These are phyloP conservation scores for Montipora foliosa DNA, from an alignment of 64 coral and sea anemone genomes.

Conservation along the genomic window DNA sequence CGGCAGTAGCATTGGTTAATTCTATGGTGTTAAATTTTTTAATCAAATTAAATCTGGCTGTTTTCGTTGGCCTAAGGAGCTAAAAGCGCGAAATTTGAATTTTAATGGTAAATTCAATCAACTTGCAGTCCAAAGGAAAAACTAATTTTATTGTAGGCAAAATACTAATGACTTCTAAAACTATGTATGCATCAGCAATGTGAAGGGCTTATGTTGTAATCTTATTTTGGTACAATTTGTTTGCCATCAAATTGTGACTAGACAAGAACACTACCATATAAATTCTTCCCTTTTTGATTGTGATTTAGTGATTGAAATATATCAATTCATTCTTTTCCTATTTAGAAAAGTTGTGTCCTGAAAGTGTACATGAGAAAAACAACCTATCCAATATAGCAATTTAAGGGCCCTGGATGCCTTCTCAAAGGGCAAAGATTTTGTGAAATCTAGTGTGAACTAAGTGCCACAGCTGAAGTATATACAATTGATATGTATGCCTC, in stretches of 20 bases:
- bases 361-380: neutral
- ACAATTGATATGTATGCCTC: neutral
- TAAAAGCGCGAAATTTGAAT: constrained; percentile 1
- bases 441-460: neutral
- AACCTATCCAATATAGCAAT: neutral
- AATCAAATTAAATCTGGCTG: constrained; percentile 11
- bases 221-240: neutral
- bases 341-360: neutral
- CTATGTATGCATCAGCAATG: constrained; percentile 5
- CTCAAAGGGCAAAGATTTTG: constrained; percentile 2
- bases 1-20: neutral
- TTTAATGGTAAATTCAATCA: neutral
- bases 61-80: neutral
- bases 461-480: constrained; percentile 5
- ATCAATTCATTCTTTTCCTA: neutral
- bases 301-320: neutral
- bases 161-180: neutral
- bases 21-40: neutral
- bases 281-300: neutral
- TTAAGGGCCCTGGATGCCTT: neutral
- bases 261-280: neutral
- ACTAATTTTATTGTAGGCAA: neutral
- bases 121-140: constrained; percentile 4
- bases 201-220: neutral
- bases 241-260: neutral